These are phyloP conservation scores for Dromiciops gliroides DNA, from an alignment of 2,113 vertebrate species.

Conservation along the genomic window DNA sequence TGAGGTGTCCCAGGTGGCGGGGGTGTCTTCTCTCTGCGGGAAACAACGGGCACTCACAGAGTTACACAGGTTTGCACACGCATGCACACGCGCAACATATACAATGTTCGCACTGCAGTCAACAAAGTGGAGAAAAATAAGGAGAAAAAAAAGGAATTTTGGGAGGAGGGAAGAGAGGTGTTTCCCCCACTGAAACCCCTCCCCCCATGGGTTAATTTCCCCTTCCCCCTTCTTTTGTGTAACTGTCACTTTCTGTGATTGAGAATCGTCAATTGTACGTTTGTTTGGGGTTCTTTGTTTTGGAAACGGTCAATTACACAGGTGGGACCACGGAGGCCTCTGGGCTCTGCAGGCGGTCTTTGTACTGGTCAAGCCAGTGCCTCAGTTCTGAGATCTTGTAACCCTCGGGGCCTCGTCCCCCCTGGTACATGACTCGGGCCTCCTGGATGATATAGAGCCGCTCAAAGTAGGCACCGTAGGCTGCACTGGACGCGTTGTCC, in stretches of 20 bases:
- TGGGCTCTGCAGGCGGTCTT: constrained; percentile 83
- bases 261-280: background rate
- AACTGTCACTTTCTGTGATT: background rate
- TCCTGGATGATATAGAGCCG: constrained; percentile 96
- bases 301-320: background rate
- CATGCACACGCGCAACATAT: constrained; percentile 63
- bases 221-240: background rate
- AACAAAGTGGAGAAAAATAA: constrained; percentile 55
- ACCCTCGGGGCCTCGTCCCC: constrained; percentile 95
- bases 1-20: background rate
- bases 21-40: constrained; percentile 1
- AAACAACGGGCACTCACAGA: background rate
- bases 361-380: constrained; percentile 94
- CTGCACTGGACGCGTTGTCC: constrained; percentile 97
- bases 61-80: background rate
- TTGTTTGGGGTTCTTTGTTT: constrained; percentile 2
- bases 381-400: constrained; percentile 97
- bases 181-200: background rate
- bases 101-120: constrained; percentile 77
- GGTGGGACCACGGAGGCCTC: constrained; percentile 63
- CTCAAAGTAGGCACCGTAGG: constrained; percentile 99
- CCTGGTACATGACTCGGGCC: constrained; percentile 94
- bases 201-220: background rate
- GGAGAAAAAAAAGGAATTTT: background rate
- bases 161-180: background rate